Base-by-base conservation (phyloP, 2,113 vertebrate species). In the Camelus bactrianus region DNA sequence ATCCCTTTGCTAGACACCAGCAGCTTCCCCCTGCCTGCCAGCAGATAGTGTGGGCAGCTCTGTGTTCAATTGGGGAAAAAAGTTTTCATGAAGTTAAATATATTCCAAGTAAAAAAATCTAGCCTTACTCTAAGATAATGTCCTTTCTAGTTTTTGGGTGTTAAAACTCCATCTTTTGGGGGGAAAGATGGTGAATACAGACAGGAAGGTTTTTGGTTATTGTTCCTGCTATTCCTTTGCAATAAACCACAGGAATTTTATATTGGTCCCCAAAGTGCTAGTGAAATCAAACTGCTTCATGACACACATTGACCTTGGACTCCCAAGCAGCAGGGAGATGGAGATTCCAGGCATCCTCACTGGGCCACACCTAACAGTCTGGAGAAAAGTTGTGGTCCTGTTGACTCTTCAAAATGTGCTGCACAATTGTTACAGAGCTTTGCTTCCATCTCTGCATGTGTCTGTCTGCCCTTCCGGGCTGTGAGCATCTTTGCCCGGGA, bases 81-180 rank as follows among this genome's bases (percentile, higher is more conserved):
- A 64, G n/a, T 83, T 91, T 90, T 70, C 72, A 64, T 8, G 26
- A 77, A 69, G 72, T 72, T 79, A 67, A 96, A 62, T 64, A 64
- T 19, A 16, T 60, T 87, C 50, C 65, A 93, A 90, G 64, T 56
- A 38, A 93, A 91, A 73, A 88, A 81, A 62, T 75, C 46, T 42
- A 42, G 38, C 38, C 81, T 67, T 79, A 79, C 30, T 75, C 48
- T 89, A 89, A 91, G 64, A 73, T 38, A 80, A 85, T 64, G 46
- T 64, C 26, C 60, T 81, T 82, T 90, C 16, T 48, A 75, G 48
- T 10, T 85, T 65, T 69, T 80, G 62, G 32, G 22, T 62, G 48
- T 81, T 88, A n/a, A 70, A 94, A 93, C 8, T 42, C 65, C 30
- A 73, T 50, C 42, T 5, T 94, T 84, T 85, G 46, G 22, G 65